Base-by-base conservation (phyloP, 2,797 vertebrate genomes). In the Enteromius fasciolatus region DNA sequence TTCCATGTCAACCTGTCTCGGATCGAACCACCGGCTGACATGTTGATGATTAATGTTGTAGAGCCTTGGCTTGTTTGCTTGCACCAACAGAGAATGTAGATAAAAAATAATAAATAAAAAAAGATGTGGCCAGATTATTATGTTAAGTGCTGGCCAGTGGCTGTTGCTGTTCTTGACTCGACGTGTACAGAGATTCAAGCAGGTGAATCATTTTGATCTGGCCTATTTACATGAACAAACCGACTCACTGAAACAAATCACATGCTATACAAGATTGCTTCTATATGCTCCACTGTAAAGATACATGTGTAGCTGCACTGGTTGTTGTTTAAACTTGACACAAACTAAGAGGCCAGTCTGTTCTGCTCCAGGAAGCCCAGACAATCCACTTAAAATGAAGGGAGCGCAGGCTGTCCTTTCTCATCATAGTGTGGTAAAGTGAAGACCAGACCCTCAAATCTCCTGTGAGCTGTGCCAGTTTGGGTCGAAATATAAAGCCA, bases 11-110 rank as follows among this genome's bases (percentile, higher is more conserved):
- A 74, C 82, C 68, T 82, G 75, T 67, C 31, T 78, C n/a, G 17
- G 18, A 50, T 66, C 12, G 36, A 82, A 54, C 44, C 57, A 64
- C 33, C 6, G 10, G 5, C 59, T 78, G 76, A 73, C 63, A 80
- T 7, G 84, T 83, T 80, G 72, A 83, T 86, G 84, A 83, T 85
- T 85, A 83, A 83, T 74, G 64, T 18, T 57, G 59, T 10, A 67
- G 28, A 64, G 64, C 54, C 64, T 54, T 57, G 64, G 52, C 44
- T 70, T 68, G 66, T 76, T 70, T 80, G 57, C 72, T 41, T 68
- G 76, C 33, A 23, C 68, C 12, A n/a, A 63, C 54, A 33, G 33
- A 76, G 80, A 80, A 83, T 64, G 15, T 31, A 63, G 15, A 63
- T 33, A 33, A 8, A 23, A 59, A 59, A 57, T 11, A 59, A 23